Percentiles rank a stretch among this genome's conserved stretches.
Conservation (phyloP, 2,888 invertebrate genomes). For the Pterostichus madidus region DNA sequence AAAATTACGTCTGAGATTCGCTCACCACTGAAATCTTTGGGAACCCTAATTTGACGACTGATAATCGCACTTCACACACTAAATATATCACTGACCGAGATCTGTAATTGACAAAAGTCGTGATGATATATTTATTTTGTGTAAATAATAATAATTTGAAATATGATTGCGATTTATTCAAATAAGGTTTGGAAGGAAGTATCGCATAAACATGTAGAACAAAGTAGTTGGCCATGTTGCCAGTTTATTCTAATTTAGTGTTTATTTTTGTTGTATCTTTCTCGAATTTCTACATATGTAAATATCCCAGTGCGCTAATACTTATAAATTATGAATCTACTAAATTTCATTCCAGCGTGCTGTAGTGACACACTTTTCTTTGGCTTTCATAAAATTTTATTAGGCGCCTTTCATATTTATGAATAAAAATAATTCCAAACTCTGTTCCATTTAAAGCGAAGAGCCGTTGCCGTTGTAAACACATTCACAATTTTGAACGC, state of each 20-base stretch:
- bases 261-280: conserved; percentile 1
- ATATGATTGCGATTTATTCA: too few relatives aligned
- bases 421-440: conserved; percentile 6
- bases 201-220: too few relatives aligned
- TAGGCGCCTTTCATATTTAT: conserved; percentile 7
- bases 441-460: not conserved
- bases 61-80: too few relatives aligned
- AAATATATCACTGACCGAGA: too few relatives aligned
- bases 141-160: too few relatives aligned
- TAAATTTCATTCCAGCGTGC: conserved; percentile 15
- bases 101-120: too few relatives aligned
- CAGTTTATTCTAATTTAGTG: conserved; percentile 10
- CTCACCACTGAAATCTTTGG: too few relatives aligned
- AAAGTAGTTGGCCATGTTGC: not conserved
- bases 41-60: too few relatives aligned
- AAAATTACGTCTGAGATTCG: too few relatives aligned
- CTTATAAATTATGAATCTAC: conserved; percentile 8
- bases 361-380: conserved; percentile 35
- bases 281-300: conserved; percentile 31
- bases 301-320: conserved; percentile 15
- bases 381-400: conserved; percentile 27
- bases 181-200: too few relatives aligned
- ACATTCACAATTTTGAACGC: conserved; percentile 49
- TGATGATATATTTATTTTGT: too few relatives aligned
- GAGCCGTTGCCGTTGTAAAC: not conserved